phyloP scores from a whole-genome alignment of 2,113 vertebrate genomes.

The Vidua macroura region DNA sequence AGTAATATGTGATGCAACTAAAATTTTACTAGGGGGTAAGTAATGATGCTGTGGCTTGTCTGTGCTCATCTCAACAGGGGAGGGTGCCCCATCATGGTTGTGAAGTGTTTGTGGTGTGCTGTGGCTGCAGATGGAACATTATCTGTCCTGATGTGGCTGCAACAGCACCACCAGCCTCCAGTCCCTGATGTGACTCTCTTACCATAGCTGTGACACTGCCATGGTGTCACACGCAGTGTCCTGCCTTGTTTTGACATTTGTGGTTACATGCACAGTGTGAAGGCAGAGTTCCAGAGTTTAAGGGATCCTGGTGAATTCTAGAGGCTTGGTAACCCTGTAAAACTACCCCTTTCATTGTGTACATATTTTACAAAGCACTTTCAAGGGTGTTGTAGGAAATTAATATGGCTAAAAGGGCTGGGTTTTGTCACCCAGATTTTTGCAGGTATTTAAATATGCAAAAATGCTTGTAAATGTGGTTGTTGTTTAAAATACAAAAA shows the following conservation, averaged over 20 bases:
- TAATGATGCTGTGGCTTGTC: not conserved
- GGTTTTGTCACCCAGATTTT: not conserved
- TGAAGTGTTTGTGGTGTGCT: not conserved
- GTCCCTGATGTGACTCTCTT: not conserved
- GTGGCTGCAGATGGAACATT: not conserved
- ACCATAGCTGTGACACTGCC: not conserved
- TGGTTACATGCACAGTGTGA: not conserved
- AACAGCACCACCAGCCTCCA: not conserved
- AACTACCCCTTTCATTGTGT: not conserved
- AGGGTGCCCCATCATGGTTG: not conserved
- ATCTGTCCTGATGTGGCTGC: not conserved
- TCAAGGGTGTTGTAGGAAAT: not conserved
- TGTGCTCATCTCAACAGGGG: not conserved
- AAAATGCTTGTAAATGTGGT: not conserved
- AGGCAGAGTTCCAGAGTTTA: not conserved
- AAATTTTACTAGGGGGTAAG: not conserved
- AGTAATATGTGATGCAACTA: not conserved
- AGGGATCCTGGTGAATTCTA: not conserved
- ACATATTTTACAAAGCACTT: not conserved
- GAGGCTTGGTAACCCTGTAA: not conserved
- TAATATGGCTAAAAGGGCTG: not conserved
- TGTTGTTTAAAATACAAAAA: not conserved
- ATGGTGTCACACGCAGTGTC: fast-evolving
- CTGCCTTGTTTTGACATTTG: not conserved
- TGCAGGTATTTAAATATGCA: not conserved